These are phyloP conservation scores for Dasysyrphus albostriatus DNA, from an alignment of 2,888 invertebrate genomes.

Conservation along the genomic window DNA sequence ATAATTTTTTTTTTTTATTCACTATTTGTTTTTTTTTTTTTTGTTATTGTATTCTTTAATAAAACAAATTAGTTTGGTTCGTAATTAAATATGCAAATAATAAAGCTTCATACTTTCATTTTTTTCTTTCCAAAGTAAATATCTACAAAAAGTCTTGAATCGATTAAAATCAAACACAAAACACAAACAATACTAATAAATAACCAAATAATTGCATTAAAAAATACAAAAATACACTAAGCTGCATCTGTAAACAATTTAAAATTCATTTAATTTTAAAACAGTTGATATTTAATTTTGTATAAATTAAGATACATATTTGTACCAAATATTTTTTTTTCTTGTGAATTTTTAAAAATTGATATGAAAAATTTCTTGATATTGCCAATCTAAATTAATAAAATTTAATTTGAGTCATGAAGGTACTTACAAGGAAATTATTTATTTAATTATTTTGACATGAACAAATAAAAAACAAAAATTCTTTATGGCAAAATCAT, in stretches of 20 bases:
- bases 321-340: not conserved
- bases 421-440: too few relatives aligned
- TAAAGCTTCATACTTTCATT: not conserved
- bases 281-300: not conserved
- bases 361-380: not conserved
- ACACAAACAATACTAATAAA: conserved; percentile 10
- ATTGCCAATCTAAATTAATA: not conserved
- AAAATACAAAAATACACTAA: not conserved
- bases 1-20: not conserved
- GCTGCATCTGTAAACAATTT: too few relatives aligned
- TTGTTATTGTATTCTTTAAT: not conserved
- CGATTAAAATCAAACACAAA: not conserved
- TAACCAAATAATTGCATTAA: conserved; percentile 11
- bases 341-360: not conserved
- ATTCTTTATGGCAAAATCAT: conserved; percentile 5
- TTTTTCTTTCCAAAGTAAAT: not conserved
- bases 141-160: not conserved
- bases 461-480: not conserved
- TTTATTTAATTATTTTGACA: too few relatives aligned
- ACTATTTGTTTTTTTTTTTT: not conserved
- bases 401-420: too few relatives aligned
- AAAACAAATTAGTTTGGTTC: not conserved
- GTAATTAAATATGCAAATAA: conserved; percentile 6
- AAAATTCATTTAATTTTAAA: not conserved
- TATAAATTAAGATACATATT: not conserved